Evolutionary conservation across 2,113 vertebrate genomes (phyloP).

Genomic region (Procavia capensis): DNA sequence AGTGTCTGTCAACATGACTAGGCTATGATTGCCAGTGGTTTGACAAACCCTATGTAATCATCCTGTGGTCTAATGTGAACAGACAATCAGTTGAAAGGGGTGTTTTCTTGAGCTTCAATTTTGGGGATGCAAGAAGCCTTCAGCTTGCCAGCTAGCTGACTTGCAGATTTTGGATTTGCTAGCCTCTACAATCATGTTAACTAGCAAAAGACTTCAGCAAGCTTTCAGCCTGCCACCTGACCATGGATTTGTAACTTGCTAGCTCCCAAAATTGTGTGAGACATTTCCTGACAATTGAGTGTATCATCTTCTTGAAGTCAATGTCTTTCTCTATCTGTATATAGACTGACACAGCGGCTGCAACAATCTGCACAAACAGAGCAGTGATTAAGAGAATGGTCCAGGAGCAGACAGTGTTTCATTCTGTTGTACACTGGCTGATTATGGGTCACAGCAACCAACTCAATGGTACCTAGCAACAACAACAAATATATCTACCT

Average conservation of each 20-base stretch:
- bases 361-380: too few relatives aligned
- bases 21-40: background rate
- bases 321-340: too few relatives aligned
- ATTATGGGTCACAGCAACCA: too few relatives aligned
- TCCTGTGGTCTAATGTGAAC: background rate
- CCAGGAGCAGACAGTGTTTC: too few relatives aligned
- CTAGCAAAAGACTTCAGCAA: background rate
- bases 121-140: background rate
- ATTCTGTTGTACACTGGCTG: too few relatives aligned
- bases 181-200: background rate
- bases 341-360: too few relatives aligned
- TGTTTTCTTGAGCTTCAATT: background rate
- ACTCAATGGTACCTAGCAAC: too few relatives aligned
- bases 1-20: background rate
- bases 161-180: background rate
- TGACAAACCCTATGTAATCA: background rate
- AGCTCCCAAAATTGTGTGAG: background rate
- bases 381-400: too few relatives aligned
- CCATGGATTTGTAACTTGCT: background rate
- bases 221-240: background rate
- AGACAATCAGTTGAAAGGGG: background rate
- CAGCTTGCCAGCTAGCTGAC: background rate
- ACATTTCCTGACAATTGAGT: background rate
- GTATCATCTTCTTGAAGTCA: background rate
- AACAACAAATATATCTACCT: background rate